Percentiles rank a stretch among this genome's conserved stretches.
Evolutionary conservation across 2,113 vertebrate genomes (phyloP).

Genomic region (Centropristis striata): DNA sequence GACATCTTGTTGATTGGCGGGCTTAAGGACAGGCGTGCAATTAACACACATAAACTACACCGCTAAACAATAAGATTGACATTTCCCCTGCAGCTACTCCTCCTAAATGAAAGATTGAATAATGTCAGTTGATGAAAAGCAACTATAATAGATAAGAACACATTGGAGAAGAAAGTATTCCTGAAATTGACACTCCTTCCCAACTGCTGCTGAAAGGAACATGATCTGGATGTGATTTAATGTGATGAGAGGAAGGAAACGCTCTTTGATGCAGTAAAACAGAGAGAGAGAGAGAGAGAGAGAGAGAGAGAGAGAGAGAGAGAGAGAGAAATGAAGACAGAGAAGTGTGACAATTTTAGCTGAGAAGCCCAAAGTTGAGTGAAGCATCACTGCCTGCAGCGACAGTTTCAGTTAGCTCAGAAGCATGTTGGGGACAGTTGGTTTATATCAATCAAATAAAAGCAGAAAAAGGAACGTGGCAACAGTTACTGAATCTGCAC

Average conservation of each 20-base stretch:
- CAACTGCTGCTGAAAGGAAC: background rate
- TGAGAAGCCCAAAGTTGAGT: conserved; percentile 20
- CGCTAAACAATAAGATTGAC: conserved; percentile 59
- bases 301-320: conserved; percentile 10
- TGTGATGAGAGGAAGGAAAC: background rate
- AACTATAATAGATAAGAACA: conserved; percentile 17
- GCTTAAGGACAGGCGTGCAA: conserved; percentile 67
- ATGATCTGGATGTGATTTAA: conserved; percentile 1
- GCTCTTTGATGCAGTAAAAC: conserved; percentile 23
- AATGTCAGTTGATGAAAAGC: conserved; percentile 35
- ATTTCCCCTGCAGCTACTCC: conserved; percentile 52
- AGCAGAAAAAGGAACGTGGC: background rate
- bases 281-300: background rate
- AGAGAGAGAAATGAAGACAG: conserved; percentile 3
- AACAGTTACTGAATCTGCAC: no score
- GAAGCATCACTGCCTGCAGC: conserved; percentile 35
- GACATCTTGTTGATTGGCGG: conserved; percentile 70
- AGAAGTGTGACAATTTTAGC: conserved; percentile 35
- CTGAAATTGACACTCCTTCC: conserved; percentile 8
- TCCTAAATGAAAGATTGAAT: conserved; percentile 58
- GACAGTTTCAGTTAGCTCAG: conserved; percentile 50
- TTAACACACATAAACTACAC: conserved; percentile 60
- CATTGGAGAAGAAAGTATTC: conserved; percentile 19
- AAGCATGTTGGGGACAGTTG: conserved; percentile 19
- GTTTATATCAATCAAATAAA: conserved; percentile 60